Conservation (phyloP, 2,113 vertebrate species). For the Xiphias gladius region DNA sequence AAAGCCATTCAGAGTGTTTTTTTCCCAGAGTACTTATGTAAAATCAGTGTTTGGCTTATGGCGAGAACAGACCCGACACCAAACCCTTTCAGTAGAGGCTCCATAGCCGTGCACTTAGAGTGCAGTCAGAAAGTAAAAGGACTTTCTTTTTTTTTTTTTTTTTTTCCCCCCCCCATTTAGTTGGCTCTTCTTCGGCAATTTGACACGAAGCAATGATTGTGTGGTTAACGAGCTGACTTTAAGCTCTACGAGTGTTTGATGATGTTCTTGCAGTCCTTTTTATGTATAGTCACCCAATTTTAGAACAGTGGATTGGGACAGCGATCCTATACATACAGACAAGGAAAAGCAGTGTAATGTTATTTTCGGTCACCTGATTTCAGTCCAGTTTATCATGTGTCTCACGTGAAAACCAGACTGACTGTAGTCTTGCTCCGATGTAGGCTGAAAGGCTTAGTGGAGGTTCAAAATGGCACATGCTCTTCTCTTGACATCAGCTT, state of each 20-base stretch:
- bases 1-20: neutral
- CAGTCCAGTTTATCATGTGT: conserved; percentile 14
- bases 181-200: neutral
- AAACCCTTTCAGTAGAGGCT: neutral
- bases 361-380: conserved; percentile 25
- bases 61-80: neutral
- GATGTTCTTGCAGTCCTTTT: neutral
- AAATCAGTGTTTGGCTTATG: neutral
- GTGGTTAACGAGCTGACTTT: neutral
- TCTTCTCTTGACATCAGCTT: conserved; percentile 26
- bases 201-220: neutral
- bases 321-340: neutral
- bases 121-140: neutral
- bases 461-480: neutral
- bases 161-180: too few relatives aligned
- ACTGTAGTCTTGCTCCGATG: neutral
- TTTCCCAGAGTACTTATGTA: neutral
- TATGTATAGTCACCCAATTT: neutral
- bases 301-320: neutral
- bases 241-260: neutral
- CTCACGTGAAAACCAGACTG: conserved; percentile 23
- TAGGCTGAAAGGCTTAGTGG: neutral
- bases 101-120: neutral
- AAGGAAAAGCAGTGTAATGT: neutral
- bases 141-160: too few relatives aligned